A percentile compares a stretch with the other conserved stretches of the same genome.
phyloP scores from a whole-genome alignment of 2,113 vertebrate genomes.

The Ctenodactylus gundi region DNA sequence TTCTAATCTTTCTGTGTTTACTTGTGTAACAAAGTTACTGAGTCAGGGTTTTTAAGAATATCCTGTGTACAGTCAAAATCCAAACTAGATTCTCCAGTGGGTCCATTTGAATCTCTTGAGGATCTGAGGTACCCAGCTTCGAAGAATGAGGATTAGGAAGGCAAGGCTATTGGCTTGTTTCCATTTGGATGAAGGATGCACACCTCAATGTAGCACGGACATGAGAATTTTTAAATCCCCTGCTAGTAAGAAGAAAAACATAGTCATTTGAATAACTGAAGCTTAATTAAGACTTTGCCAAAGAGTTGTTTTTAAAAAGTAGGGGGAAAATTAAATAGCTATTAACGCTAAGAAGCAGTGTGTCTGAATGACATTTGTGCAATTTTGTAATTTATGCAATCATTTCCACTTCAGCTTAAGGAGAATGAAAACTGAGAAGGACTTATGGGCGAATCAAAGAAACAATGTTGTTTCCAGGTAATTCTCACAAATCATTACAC shows the following conservation, averaged over 20 bases:
- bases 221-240: not conserved
- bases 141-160: not conserved
- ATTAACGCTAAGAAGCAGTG: not conserved
- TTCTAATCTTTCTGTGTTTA: not conserved
- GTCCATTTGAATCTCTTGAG: not conserved
- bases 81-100: not conserved
- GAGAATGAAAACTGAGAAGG: not conserved
- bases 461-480: not conserved
- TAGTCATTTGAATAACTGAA: not conserved
- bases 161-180: not conserved
- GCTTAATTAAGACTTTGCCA: conserved; percentile 5
- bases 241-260: not conserved
- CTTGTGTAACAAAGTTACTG: not conserved
- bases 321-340: not conserved
- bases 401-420: not conserved
- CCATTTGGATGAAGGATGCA: not conserved
- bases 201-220: not conserved
- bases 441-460: not conserved
- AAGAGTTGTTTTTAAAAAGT: not conserved
- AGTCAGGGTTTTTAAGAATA: not conserved
- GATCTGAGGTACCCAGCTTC: not conserved
- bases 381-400: not conserved
- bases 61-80: not conserved
- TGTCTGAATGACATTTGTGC: not conserved
- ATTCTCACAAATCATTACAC: not conserved